Evolutionary conservation across 2,888 invertebrate species (phyloP), one percentile per base, ranked within the genome.

Genomic region (Serrognathus titanus): DNA sequence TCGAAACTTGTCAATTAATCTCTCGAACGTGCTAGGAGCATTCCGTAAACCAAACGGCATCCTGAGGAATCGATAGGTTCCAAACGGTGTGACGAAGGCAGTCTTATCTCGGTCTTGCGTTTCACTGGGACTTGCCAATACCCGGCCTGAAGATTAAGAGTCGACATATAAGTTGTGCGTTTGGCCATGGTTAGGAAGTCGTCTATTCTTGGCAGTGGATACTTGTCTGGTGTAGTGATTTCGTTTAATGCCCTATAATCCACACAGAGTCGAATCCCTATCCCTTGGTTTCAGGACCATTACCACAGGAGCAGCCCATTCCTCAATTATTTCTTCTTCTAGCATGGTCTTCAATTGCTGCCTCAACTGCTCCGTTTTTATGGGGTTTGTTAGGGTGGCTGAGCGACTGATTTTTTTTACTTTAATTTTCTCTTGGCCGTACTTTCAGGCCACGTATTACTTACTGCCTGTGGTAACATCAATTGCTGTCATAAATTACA

Each of bases 81-180:
- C 68, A 41, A 68, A 68, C 12, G 66, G 81, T 78, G 53, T 55
- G 3, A 57, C 51, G 31, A 61, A 57, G 11, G 52, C 52, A 7
- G 61, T 60, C 31, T 60, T 60, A 6, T 48, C 36, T 3, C 49
- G 41, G 66, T 80, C 81, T 76, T 0, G 73, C 63, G 74, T 71
- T 38, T 9, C 2, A 64, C 55, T 10, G 43, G 11, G 4, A 74
- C 65, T 52, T 77, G 76, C 68, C 71, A 11, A 4, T 10, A 48
- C 3, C 13, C n/a, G 20, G n/a, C n/a, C 4, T 13, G 48, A 3
- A 48, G 36, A 7, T 16, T 24, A 2, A 48, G 3, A 3, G 48
- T 31, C 2, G 48, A 48, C 48, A 48, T 48, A 3, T 35, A 10
- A 3, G 3, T 16, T 3, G n/a, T 31, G 10, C 13, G n/a, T 2